Evolutionary conservation across 2,888 invertebrate species (phyloP), one percentile per base, ranked within the genome.

Genomic region (Cosmopolites sordidus): DNA sequence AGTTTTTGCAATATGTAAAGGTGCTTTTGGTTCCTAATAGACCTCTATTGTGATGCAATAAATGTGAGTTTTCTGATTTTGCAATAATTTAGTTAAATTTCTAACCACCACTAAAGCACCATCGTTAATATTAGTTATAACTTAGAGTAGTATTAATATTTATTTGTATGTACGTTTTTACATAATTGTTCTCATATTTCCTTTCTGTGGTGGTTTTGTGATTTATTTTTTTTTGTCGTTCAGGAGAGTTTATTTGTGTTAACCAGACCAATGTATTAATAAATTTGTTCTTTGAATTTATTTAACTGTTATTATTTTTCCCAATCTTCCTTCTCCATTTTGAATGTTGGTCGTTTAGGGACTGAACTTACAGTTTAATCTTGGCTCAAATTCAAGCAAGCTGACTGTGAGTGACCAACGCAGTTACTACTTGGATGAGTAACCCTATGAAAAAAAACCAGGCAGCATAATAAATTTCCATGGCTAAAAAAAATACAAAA

Each of bases 161-260:
- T 43, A 18, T 18, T 43, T 18, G 17, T 33, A 33, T 33, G 33
- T 33, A 43, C n/a, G n/a, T 17, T 16, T 18, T 9, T 33, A 33
- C 33, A 33, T 33, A 33, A 33, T n/a, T 33, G 33, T 33, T 33
- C 39, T 45, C 16, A 14, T 37, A 8, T 33, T 33, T 48, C 40
- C 29, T 43, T 43, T 42, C 33, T 48, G 52, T 52, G 52, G 52
- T 52, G 52, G 53, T 48, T 48, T 43, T 53, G 48, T 54, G 48
- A 54, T 54, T 48, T 44, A 54, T 38, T 43, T 54, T 52, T 47
- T 43, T 39, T 43, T 9, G 42, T 47, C 42, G 33, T 52, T 47
- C 42, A 42, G 42, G 48, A 52, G 47, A 52, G 52, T 52, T 43
- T 52, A 52, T 52, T 43, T 47, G 47, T 52, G 52, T 52, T 52